These are phyloP conservation scores for Archegozetes longisetosus DNA, from an alignment of 1,140 invertebrate genomes.

Conservation along the genomic window DNA sequence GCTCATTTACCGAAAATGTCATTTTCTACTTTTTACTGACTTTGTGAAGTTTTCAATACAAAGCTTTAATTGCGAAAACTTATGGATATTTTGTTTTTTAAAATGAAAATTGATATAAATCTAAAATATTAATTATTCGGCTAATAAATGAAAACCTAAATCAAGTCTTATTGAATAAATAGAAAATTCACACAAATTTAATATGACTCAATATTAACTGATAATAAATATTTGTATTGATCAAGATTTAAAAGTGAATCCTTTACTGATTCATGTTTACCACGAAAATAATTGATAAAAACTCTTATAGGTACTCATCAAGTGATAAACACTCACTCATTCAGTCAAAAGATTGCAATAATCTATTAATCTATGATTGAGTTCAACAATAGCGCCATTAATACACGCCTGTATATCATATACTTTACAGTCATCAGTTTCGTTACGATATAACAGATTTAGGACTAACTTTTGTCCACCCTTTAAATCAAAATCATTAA, in stretches of 20 bases:
- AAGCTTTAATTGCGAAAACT: too few species aligned
- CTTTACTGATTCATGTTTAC: neutral
- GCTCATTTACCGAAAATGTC: too few species aligned
- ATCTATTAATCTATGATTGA: constrained; percentile 50
- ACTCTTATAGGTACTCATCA: constrained; percentile 27
- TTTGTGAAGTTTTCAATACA: too few species aligned
- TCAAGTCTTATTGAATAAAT: too few species aligned
- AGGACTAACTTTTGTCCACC: constrained; percentile 52
- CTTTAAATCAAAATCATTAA: neutral
- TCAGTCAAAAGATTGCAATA: constrained; percentile 34
- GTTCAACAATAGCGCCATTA: constrained; percentile 61
- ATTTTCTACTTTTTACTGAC: too few species aligned
- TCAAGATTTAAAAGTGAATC: neutral
- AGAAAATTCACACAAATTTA: too few species aligned
- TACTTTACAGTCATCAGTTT: constrained; percentile 39
- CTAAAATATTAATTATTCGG: too few species aligned
- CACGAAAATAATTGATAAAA: constrained; percentile 24
- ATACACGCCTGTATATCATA: constrained; percentile 55
- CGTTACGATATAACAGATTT: constrained; percentile 55
- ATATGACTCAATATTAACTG: too few species aligned
- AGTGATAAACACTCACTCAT: neutral
- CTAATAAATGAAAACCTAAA: too few species aligned
- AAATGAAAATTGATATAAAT: too few species aligned
- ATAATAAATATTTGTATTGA: neutral
- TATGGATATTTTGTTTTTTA: too few species aligned